Percentiles rank a stretch among this genome's conserved stretches.
Conservation (phyloP, 2,888 invertebrate species). For the Hyppa rectilinea region DNA sequence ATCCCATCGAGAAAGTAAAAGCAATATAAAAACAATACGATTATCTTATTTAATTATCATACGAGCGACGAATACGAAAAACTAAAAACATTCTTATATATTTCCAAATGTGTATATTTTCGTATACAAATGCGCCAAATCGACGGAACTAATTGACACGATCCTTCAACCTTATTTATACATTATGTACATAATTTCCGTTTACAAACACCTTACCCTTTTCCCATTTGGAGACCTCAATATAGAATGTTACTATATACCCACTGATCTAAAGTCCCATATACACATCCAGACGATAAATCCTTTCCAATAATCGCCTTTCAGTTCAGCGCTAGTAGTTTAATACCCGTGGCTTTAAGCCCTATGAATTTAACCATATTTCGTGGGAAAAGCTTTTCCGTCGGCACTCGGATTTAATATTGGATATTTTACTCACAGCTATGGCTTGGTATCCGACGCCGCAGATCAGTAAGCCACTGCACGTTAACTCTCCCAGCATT, state of each 20-base stretch:
- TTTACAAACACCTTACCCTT: slow-evolving; percentile 5
- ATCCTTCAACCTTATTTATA: not conserved
- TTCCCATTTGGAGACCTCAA: slow-evolving; percentile 7
- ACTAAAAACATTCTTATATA: not conserved
- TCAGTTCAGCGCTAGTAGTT: slow-evolving; percentile 16
- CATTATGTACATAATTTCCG: not conserved
- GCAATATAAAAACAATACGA: not conserved
- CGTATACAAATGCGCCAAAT: not conserved
- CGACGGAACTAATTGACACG: slow-evolving; percentile 2
- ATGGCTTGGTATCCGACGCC: slow-evolving; percentile 83
- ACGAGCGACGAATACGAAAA: not conserved
- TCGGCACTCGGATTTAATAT: not conserved
- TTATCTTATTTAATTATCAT: not conserved
- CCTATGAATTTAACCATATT: slow-evolving; percentile 35
- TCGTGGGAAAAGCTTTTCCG: slow-evolving; percentile 5
- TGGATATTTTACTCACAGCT: slow-evolving; percentile 72
- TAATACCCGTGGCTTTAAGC: slow-evolving; percentile 27
- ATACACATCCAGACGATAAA: slow-evolving; percentile 16
- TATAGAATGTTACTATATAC: not conserved
- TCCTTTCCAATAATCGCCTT: slow-evolving; percentile 42
- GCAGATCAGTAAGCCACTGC: slow-evolving; percentile 83
- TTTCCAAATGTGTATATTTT: no score
- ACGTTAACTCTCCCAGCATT: slow-evolving; percentile 81
- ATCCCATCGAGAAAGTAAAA: not conserved
- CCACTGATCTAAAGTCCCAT: not conserved